phyloP scores from a whole-genome alignment of 2,113 vertebrate genomes.

The Ia io region DNA sequence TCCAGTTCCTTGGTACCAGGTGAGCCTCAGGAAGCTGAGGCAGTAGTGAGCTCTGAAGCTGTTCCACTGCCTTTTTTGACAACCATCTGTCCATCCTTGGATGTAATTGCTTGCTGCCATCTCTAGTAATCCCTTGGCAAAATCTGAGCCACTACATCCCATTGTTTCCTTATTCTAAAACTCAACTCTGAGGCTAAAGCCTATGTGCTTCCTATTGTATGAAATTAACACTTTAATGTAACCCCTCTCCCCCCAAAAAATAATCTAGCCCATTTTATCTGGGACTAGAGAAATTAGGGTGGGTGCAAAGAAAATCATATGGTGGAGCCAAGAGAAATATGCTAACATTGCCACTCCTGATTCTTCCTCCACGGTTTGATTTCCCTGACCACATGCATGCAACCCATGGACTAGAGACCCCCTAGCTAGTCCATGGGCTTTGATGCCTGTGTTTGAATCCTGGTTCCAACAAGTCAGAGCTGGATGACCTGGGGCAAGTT shows the following conservation, averaged over 20 bases:
- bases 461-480: neutral
- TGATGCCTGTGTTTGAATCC: neutral
- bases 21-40: neutral
- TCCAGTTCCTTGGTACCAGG: neutral
- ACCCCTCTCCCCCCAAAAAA: neutral
- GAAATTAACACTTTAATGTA: neutral
- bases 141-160: neutral
- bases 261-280: neutral
- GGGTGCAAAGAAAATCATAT: neutral
- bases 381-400: neutral
- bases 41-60: slow-evolving; percentile 3
- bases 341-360: neutral
- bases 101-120: neutral
- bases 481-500: neutral
- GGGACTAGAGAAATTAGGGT: neutral
- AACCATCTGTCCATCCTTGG: neutral
- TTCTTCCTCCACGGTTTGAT: neutral
- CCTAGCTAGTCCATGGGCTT: neutral
- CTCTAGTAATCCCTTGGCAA: neutral
- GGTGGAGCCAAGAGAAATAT: neutral
- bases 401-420: neutral
- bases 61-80: slow-evolving; percentile 18
- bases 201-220: neutral
- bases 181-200: neutral
- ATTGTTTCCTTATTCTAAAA: slow-evolving; percentile 24